Evolutionary conservation across 1,140 invertebrate species (phyloP).

Genomic region (Ladona fulva): DNA sequence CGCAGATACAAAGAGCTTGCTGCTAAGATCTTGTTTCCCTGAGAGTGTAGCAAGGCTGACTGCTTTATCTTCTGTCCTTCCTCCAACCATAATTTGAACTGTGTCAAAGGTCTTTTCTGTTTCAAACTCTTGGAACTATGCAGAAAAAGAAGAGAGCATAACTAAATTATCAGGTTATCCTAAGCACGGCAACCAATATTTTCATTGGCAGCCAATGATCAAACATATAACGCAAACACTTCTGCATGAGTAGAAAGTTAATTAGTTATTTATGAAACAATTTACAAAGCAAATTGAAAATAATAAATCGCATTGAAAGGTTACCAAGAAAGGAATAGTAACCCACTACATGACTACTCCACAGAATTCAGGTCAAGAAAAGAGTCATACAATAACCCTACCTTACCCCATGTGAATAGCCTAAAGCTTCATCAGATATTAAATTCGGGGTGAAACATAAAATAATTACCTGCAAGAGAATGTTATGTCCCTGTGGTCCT

Average conservation of each 20-base stretch:
- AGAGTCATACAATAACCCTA: too few species aligned
- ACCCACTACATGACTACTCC: too few species aligned
- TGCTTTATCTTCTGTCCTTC: slow-evolving; percentile 87
- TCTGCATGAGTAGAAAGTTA: neutral
- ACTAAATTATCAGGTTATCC: too few species aligned
- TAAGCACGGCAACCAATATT: too few species aligned
- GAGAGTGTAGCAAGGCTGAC: slow-evolving; percentile 85
- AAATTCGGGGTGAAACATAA: neutral
- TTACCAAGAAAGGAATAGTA: too few species aligned
- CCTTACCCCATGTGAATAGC: too few species aligned
- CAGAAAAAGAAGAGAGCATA: slow-evolving; percentile 27
- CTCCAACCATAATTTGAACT: slow-evolving; percentile 89
- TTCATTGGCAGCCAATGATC: too few species aligned
- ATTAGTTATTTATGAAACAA: too few species aligned
- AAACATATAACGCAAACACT: too few species aligned
- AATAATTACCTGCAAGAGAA: slow-evolving; percentile 59
- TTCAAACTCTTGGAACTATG: slow-evolving; percentile 90
- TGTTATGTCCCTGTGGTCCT: slow-evolving; percentile 89
- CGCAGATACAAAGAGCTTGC: slow-evolving; percentile 80
- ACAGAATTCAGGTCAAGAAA: too few species aligned
- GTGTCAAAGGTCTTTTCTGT: slow-evolving; percentile 94
- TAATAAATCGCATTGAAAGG: too few species aligned
- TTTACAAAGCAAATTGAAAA: too few species aligned
- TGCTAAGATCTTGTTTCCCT: slow-evolving; percentile 73
- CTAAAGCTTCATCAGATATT: neutral